Evolutionary conservation across 2,113 vertebrate species (phyloP), one percentile per base, ranked within the genome.

Genomic region (Perca fluviatilis): DNA sequence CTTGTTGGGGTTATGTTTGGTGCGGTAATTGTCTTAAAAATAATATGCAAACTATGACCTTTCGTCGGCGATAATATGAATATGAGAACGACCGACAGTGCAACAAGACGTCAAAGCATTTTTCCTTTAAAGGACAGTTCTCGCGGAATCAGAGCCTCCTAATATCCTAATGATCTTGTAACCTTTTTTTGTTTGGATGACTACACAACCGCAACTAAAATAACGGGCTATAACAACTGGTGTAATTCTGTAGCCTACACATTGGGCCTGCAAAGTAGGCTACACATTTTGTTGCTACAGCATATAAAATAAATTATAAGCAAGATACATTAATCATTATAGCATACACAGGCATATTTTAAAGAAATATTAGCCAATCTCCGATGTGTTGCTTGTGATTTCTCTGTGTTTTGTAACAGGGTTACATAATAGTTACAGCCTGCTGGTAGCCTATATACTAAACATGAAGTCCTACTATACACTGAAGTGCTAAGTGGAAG

Each of bases 391-490:
- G n/a, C 1, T 54, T 65, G 54, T 50, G 25, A 23, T 27, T 43
- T 8, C 3, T 6, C 9, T 21, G 11, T 54, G 58, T 84, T 50
- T 47, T 73, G 43, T 57, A 64, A 77, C 27, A 71, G 13, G 51
- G 70, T 88, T 88, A 74, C 60, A 62, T 82, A 88, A 85, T 47
- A 54, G 62, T 16, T 43, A 9, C 21, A n/a, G 50, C 14, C 23
- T 67, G 49, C 36, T 70, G 49, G 9, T 73, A 27, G 27, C 27
- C 27, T 27, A 10, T 61, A 33, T 33, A 58, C 7, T 36, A 16
- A 53, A 81, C n/a, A 30, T 78, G 23, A 43, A 53, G 40, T 11
- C 40, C 10, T 43, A 11, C 40, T 43, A 43, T 43, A 43, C 40
- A 43, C 40, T 43, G 8, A 43, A 73, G 21, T 21, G 15, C 8